A percentile compares a stretch with the other conserved stretches of the same genome.
Conservation (phyloP, 2,888 invertebrate genomes). For the Eupithecia centaureata region DNA sequence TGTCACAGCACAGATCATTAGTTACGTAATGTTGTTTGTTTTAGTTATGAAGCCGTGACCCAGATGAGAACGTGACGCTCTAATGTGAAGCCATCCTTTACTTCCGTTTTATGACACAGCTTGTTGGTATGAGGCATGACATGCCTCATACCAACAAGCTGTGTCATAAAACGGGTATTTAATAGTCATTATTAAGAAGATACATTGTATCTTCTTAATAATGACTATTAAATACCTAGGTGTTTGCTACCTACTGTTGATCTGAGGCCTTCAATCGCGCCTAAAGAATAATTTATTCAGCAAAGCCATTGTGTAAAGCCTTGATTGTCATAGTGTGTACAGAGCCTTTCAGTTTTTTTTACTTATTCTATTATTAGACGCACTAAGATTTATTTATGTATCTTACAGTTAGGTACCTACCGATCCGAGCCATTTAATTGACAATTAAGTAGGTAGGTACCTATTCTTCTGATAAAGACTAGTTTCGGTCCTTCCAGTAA, state of each 20-base stretch:
- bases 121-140: background rate
- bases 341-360: background rate
- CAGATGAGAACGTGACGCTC: conserved; percentile 7
- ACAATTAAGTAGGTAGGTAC: background rate
- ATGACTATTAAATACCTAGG: too few species aligned
- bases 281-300: background rate
- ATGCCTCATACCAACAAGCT: background rate
- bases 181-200: too few species aligned
- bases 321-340: background rate
- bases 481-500: background rate
- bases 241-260: background rate
- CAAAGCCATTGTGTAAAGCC: background rate
- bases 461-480: background rate
- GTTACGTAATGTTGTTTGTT: background rate
- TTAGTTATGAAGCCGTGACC: conserved; percentile 3
- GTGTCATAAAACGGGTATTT: background rate
- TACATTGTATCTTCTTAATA: too few species aligned
- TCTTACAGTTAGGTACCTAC: too few species aligned
- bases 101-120: background rate
- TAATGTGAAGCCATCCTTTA: background rate
- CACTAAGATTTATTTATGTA: too few species aligned
- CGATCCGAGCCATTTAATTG: background rate
- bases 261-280: background rate
- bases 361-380: too few species aligned
- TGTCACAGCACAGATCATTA: background rate